Base-by-base conservation (phyloP, 2,113 vertebrate species). In the Epinephelus lanceolatus region DNA sequence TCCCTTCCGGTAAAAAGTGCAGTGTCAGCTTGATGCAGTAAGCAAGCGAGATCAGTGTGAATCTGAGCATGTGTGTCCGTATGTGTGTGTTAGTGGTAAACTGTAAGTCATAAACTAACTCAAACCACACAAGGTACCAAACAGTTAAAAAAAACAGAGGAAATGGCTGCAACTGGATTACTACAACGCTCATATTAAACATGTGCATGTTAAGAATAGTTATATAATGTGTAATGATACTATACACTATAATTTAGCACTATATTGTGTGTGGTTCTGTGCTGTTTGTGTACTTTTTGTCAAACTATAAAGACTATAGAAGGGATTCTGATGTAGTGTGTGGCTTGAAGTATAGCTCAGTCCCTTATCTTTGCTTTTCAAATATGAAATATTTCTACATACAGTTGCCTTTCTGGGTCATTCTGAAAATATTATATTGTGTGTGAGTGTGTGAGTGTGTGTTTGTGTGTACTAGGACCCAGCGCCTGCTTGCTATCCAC, bases 1-100 rank as follows among this genome's bases (percentile, higher is more conserved):
- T 67, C 81, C 72, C 83, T 76, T 70, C 81, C 30, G 49, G 53
- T 63, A 60, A 87, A 87, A 89, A 83, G 52, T 88, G 86, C 88
- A 65, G 75, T 5, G 78, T 45, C 70, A 87, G 84, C 84, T 76
- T 10, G 11, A 84, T 70, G 67, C 62, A 71, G 69, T 18, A 21
- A 83, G 51, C 7, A 51, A 80, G 52, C 49, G 6, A 61, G 53
- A 30, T 83, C 30, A 23, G 69, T 67, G 68, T 78, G 49, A 83
- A 52, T 66, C n/a, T 17, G 55, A 25, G 56, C 3, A 5, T 42
- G 23, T 63, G 13, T 68, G 27, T 77, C 3, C 70, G 4, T 30
- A 19, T 63, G 13, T 49, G 27, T 57, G 25, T 83, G 49, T 52
- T 18, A 23, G 27, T 15, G 49, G 17, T 56, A 37, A 13, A 56